Percentiles rank a stretch among this genome's conserved stretches.
phyloP scores from a whole-genome alignment of 2,888 invertebrate species.

The Saturnia japonica region DNA sequence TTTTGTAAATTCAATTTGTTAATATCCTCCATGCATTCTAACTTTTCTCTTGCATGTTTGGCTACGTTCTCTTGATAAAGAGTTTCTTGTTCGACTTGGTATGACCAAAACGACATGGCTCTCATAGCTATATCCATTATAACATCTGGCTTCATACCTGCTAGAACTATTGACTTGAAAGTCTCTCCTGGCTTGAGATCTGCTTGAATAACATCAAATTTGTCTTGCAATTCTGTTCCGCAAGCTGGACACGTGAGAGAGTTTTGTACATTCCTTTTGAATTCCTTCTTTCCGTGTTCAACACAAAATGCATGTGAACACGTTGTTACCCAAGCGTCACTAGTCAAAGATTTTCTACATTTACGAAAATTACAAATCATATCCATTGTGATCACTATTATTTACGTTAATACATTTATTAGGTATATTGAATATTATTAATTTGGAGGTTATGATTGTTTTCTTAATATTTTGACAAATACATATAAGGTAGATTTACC shows the following conservation, averaged over 20 bases:
- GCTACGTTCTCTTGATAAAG: slow-evolving; percentile 74
- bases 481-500: neutral
- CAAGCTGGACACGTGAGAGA: slow-evolving; percentile 76
- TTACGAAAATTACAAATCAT: slow-evolving; percentile 79
- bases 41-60: slow-evolving; percentile 71
- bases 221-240: slow-evolving; percentile 72
- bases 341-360: slow-evolving; percentile 72
- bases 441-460: slow-evolving; percentile 25
- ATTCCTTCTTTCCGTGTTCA: slow-evolving; percentile 77
- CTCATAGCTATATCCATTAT: slow-evolving; percentile 81
- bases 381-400: slow-evolving; percentile 44
- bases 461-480: slow-evolving; percentile 16
- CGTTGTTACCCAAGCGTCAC: slow-evolving; percentile 78
- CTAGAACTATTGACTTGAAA: slow-evolving; percentile 78
- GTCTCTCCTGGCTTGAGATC: slow-evolving; percentile 77
- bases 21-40: slow-evolving; percentile 73
- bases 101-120: slow-evolving; percentile 80
- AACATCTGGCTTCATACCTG: slow-evolving; percentile 77
- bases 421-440: neutral
- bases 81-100: slow-evolving; percentile 78
- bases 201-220: slow-evolving; percentile 79
- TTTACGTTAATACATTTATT: slow-evolving; percentile 1
- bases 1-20: slow-evolving; percentile 71
- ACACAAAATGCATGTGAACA: slow-evolving; percentile 81
- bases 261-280: slow-evolving; percentile 71